Evolutionary conservation across 64 coral and sea anemone species (phyloP).

Genomic region (Anthopleura sola): DNA sequence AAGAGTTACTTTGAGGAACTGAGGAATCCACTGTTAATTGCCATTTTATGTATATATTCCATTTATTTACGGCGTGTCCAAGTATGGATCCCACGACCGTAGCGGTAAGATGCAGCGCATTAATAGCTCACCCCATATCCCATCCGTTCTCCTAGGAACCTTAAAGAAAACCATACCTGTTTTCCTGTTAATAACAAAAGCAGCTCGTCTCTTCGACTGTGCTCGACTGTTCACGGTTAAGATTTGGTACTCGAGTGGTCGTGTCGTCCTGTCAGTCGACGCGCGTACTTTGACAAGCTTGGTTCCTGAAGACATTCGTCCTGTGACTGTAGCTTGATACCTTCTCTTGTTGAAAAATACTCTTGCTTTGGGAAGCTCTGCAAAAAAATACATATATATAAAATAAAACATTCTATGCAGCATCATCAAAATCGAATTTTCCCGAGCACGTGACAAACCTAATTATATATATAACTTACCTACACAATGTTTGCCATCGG

Average conservation of each 20-base stretch:
- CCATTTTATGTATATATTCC: too few species aligned
- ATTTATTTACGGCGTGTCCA: too few species aligned
- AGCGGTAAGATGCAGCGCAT: too few species aligned
- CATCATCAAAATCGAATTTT: too few species aligned
- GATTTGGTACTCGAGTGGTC: conserved; percentile 22
- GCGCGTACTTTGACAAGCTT: conserved; percentile 42
- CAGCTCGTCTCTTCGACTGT: conserved; percentile 3
- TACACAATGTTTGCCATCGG: conserved; percentile 26
- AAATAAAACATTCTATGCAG: too few species aligned
- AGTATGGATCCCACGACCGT: too few species aligned
- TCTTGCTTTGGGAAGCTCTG: not conserved
- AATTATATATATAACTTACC: not conserved
- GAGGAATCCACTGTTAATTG: too few species aligned
- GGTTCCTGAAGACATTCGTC: not conserved
- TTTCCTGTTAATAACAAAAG: conserved; percentile 22
- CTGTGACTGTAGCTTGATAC: conserved; percentile 27
- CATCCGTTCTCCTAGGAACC: too few species aligned
- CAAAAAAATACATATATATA: not conserved
- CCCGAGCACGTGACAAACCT: too few species aligned
- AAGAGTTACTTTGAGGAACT: too few species aligned
- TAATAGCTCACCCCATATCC: too few species aligned
- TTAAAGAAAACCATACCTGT: not conserved
- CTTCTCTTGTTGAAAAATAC: conserved; percentile 38
- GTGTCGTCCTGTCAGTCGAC: not conserved
- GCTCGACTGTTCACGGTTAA: conserved; percentile 14